Base-by-base conservation (phyloP, 2,888 invertebrate species). In the Andrena haemorrhoa region DNA sequence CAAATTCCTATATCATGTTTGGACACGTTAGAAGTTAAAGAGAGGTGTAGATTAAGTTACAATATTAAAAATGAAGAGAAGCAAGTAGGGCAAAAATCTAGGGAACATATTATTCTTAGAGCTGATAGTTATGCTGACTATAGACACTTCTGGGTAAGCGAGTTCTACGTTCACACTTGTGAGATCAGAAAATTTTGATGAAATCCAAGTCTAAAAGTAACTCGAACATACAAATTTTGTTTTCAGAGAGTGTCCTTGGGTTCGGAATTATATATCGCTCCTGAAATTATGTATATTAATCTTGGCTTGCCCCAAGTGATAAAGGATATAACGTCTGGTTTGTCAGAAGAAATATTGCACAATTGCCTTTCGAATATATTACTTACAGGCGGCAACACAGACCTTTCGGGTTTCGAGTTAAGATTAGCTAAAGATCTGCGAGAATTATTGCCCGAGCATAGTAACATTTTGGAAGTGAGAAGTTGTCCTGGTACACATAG, bases 311-410 rank as follows among this genome's bases (percentile, higher is more conserved):
- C 94, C 1, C 90, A 94, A 90, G 92, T 94, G 66, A 93, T 94
- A 69, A 92, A 92, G 77, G 93, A 94, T 71, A 92, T 94, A 7
- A 92, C 93, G 26, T 86, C 90, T 47, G 94, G 93, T 73, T 87
- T 94, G 60, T 89, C 93, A 0, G 91, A 92, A 64, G 91, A 93
- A 51, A 84, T 90, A 70, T 90, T 92, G 79, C 92, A 93, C 35
- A 93, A 94, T 85, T 94, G 94, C 74, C 90, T 94, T n/a, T 92
- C 93, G 4, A 92, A 93, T 65, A 94, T 94, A 83, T 88, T 94
- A 33, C 90, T 94, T 7, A 94, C 94, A 8, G 94, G 94, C 53
- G 94, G 94, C 12, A 94, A 94, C 79, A 94, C 94, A 53, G 94
- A 94, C 82, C 89, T 94, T 58, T 89, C 92, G 33, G 94, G 94